A percentile compares a stretch with the other conserved stretches of the same genome.
These are phyloP conservation scores for Alsophila aescularia DNA, from an alignment of 2,888 invertebrate species.

Conservation along the genomic window DNA sequence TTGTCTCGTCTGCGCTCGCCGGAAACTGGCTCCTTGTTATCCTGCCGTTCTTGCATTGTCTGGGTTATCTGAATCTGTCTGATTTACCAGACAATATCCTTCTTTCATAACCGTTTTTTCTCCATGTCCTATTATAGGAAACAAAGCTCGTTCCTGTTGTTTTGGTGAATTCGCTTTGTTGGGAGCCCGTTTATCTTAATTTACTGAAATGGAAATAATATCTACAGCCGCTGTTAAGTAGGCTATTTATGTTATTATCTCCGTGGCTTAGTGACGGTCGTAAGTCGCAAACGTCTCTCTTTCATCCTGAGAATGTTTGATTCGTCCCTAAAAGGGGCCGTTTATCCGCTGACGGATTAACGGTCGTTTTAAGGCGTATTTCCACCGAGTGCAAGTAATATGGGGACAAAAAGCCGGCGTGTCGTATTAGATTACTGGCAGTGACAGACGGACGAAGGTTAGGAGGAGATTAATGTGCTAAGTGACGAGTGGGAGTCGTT, in stretches of 20 bases:
- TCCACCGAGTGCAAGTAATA: slow-evolving; percentile 72
- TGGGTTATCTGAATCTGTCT: slow-evolving; percentile 65
- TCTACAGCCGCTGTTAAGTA: slow-evolving; percentile 32
- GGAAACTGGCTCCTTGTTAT: slow-evolving; percentile 72
- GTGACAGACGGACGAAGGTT: slow-evolving; percentile 80
- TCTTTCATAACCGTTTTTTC: slow-evolving; percentile 51
- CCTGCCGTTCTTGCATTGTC: slow-evolving; percentile 68
- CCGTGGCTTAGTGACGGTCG: slow-evolving; percentile 33
- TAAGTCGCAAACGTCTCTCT: slow-evolving; percentile 46
- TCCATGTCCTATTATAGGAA: slow-evolving; percentile 44
- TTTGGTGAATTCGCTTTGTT: slow-evolving; percentile 37
- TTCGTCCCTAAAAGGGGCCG: slow-evolving; percentile 61
- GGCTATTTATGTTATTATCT: slow-evolving; percentile 32
- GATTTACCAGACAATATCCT: slow-evolving; percentile 63
- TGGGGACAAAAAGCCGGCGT: slow-evolving; percentile 80
- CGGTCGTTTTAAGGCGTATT: slow-evolving; percentile 72
- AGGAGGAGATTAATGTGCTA: slow-evolving; percentile 80
- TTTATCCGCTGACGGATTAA: slow-evolving; percentile 70
- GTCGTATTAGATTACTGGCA: slow-evolving; percentile 83
- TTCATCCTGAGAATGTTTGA: slow-evolving; percentile 61
- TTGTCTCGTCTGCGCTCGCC: slow-evolving; percentile 67
- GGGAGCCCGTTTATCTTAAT: slow-evolving; percentile 25
- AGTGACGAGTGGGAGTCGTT: slow-evolving; percentile 79
- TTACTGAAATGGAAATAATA: slow-evolving; percentile 29
- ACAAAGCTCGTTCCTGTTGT: slow-evolving; percentile 41